Conservation (phyloP, 1,140 invertebrate genomes). For the Streblospio benedicti region DNA sequence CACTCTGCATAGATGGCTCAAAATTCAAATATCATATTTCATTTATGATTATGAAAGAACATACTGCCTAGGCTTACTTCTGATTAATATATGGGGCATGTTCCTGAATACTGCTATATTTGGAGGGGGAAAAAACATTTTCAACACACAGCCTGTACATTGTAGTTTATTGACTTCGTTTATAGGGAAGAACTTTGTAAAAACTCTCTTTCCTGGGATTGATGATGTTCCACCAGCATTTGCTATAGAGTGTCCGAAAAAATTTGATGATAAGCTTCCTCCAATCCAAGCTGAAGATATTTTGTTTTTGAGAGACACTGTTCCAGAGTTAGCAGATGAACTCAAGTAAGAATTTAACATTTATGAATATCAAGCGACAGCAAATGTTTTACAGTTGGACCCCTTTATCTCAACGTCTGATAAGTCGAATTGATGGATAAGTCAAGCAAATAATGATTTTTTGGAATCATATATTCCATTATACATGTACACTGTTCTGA, state of each 20-base stretch:
- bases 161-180: conserved; percentile 4
- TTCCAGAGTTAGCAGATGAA: conserved; percentile 51
- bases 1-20: too few species aligned
- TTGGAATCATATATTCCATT: neutral
- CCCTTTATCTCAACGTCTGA: neutral
- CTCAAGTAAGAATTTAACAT: conserved; percentile 24
- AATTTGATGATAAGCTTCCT: conserved; percentile 41
- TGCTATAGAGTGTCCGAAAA: conserved; percentile 50
- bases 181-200: conserved; percentile 72
- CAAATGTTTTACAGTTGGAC: neutral
- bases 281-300: conserved; percentile 58
- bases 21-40: neutral
- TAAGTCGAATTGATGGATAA: neutral
- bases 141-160: neutral
- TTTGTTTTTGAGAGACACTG: conserved; percentile 54
- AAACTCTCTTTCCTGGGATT: conserved; percentile 75
- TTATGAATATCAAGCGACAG: neutral
- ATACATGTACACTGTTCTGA: neutral
- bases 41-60: neutral
- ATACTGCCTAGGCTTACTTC: neutral
- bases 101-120: neutral
- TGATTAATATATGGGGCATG: neutral
- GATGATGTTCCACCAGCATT: conserved; percentile 75
- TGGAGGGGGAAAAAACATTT: too few species aligned
- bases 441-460: neutral